A percentile compares a stretch with the other conserved stretches of the same genome.
Evolutionary conservation across 1,140 invertebrate species (phyloP).

Genomic region (Rhagoletis zephyria): DNA sequence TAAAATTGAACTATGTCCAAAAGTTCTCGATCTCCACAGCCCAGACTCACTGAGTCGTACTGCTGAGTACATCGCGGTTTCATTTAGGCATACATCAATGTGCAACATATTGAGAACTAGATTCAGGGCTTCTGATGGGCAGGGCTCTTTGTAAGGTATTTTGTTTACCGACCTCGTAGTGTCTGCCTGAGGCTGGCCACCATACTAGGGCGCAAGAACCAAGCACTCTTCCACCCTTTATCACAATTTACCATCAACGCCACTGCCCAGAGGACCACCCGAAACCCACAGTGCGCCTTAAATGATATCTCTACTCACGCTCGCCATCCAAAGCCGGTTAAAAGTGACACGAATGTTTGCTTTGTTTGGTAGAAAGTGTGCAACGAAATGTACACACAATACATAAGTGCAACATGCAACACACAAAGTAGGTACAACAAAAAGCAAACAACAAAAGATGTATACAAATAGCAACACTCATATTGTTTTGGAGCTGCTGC

Average conservation of each 20-base stretch:
- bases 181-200: too few species aligned
- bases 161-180: too few species aligned
- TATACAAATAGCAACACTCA: not conserved
- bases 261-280: not conserved
- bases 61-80: too few species aligned
- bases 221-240: not conserved
- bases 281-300: not conserved
- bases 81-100: too few species aligned
- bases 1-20: too few species aligned
- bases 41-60: too few species aligned
- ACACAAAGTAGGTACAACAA: not conserved
- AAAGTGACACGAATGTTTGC: constrained; percentile 1
- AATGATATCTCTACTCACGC: not conserved
- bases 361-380: constrained; percentile 7
- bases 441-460: not conserved
- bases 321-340: not conserved
- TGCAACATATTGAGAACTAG: too few species aligned
- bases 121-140: too few species aligned
- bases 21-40: too few species aligned
- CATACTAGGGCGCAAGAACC: too few species aligned
- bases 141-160: too few species aligned
- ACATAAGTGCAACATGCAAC: constrained; percentile 32
- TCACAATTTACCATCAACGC: not conserved
- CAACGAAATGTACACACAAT: constrained; percentile 24
- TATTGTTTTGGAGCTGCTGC: not conserved